A percentile compares a stretch with the other conserved stretches of the same genome.
phyloP scores from a whole-genome alignment of 2,888 invertebrate genomes.

The Operophtera brumata region DNA sequence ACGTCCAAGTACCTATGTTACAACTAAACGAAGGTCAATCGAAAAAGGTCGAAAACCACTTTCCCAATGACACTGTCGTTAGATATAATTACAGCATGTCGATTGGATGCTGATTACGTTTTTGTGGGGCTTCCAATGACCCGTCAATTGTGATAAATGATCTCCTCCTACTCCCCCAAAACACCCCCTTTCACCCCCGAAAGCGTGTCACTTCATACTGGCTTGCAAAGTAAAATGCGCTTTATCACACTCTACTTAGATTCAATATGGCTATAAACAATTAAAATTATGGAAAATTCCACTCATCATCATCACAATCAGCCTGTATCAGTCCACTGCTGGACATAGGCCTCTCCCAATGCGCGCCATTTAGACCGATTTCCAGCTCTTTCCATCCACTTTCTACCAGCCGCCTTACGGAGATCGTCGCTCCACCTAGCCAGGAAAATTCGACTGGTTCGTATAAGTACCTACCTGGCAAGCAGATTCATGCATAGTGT shows the following conservation, averaged over 20 bases:
- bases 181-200: constrained; percentile 11
- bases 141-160: constrained; percentile 47
- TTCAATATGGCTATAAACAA: background rate
- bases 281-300: background rate
- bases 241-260: background rate
- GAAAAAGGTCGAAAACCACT: constrained; percentile 6
- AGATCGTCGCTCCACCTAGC: too few species aligned
- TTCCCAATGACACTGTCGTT: constrained; percentile 1
- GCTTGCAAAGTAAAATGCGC: background rate
- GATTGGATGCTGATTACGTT: constrained; percentile 44
- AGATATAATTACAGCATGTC: constrained; percentile 32
- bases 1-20: background rate
- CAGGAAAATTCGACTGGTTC: too few species aligned
- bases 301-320: background rate
- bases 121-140: constrained; percentile 41
- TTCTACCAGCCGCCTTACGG: too few species aligned
- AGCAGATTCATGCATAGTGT: background rate
- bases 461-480: background rate
- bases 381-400: too few species aligned
- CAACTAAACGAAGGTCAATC: constrained; percentile 1
- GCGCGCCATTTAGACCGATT: too few species aligned
- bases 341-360: too few species aligned
- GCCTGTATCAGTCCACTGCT: too few species aligned
- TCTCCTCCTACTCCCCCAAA: constrained; percentile 22
- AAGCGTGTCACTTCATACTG: background rate